Evolutionary conservation across 2,113 vertebrate species (phyloP).

Genomic region (Mesoclemmys tuberculata): DNA sequence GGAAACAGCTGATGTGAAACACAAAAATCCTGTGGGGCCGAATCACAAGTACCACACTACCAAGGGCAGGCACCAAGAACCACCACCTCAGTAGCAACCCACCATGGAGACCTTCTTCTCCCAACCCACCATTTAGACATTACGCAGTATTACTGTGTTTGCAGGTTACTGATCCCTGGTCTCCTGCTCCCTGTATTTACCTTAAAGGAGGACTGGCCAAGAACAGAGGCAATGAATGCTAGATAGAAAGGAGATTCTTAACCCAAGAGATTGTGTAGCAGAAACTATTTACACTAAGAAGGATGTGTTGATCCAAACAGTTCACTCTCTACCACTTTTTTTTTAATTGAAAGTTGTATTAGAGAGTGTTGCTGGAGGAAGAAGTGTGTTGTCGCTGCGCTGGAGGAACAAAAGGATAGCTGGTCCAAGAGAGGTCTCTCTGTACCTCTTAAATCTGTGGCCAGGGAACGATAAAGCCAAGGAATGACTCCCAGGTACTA

Average conservation of each 20-base stretch:
- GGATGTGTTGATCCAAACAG: neutral
- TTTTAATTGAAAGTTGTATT: neutral
- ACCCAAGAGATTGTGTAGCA: neutral
- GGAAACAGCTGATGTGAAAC: conserved; percentile 59
- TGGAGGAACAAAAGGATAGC: neutral
- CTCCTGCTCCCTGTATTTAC: neutral
- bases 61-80: neutral
- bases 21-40: neutral
- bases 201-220: neutral
- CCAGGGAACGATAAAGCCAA: neutral
- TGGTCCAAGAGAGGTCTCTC: neutral
- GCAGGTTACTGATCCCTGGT: neutral
- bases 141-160: neutral
- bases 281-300: neutral
- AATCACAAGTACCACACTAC: neutral
- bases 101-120: neutral
- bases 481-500: neutral
- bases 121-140: too few relatives aligned
- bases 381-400: neutral
- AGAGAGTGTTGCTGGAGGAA: neutral
- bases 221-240: neutral
- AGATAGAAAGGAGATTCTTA: neutral
- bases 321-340: neutral
- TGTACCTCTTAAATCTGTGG: neutral
- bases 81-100: neutral